These are phyloP conservation scores for human DNA, from an alignment of 2,113 vertebrate species.

Conservation along the genomic window GRCh38 chr3:60102501-60103000, in stretches of 20 bases:
- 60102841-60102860: neutral
- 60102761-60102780: neutral
- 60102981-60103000: neutral
- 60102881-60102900: neutral
- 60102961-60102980: neutral
- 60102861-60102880: neutral
- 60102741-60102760: constrained; percentile 27
- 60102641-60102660: neutral
- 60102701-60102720: neutral
- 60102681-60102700: neutral
- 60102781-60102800: neutral
- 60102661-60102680: constrained; percentile 49
- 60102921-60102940: neutral
- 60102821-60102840: neutral
- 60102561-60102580: neutral
- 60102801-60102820: neutral
- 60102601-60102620: constrained; percentile 58
- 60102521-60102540: neutral
- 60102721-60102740: constrained; percentile 30
- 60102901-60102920: neutral
- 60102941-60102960: neutral
- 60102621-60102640: neutral
- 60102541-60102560: neutral
- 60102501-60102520: neutral
- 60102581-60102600: constrained; percentile 9